These are phyloP conservation scores for Diachasmimorpha longicaudata DNA, from an alignment of 1,140 invertebrate species.

Conservation along the genomic window DNA sequence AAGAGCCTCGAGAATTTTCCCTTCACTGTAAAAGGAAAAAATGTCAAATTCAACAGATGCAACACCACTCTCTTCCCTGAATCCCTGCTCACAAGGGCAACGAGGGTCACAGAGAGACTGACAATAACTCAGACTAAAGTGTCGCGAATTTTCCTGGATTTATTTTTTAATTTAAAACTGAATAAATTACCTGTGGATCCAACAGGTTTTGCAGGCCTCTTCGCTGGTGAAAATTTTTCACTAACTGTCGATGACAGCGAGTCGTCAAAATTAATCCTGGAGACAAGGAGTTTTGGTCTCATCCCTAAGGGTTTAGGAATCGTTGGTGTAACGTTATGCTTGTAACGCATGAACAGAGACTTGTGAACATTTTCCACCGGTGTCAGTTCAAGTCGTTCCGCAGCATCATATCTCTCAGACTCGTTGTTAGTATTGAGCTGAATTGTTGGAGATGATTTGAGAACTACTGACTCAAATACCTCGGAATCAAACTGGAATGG, in stretches of 20 bases:
- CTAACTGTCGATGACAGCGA: conserved; percentile 24
- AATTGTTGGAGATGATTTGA: conserved; percentile 46
- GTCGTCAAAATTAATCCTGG: conserved; percentile 48
- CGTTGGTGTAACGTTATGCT: conserved; percentile 18
- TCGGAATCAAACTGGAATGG: neutral
- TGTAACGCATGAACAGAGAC: conserved; percentile 44
- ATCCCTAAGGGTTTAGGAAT: conserved; percentile 6
- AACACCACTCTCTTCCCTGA: no score
- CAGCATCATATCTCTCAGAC: conserved; percentile 25
- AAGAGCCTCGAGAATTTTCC: conserved; percentile 46
- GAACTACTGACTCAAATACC: conserved; percentile 33
- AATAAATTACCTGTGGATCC: neutral
- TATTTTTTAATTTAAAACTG: neutral
- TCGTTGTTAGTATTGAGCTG: conserved; percentile 36
- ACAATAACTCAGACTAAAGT: no score
- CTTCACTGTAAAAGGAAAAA: neutral
- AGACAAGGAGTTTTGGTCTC: conserved; percentile 35
- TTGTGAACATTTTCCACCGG: conserved; percentile 46
- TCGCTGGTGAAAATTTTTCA: conserved; percentile 18
- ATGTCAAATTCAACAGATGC: neutral
- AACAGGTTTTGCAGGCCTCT: neutral
- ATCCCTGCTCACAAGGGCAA: no score
- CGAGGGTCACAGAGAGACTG: no score
- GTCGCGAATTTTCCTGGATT: no score
- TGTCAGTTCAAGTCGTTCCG: conserved; percentile 42